Evolutionary conservation across 2,113 vertebrate genomes (phyloP), one percentile per base, ranked within the genome.

Genomic region (Rhombomys opimus): DNA sequence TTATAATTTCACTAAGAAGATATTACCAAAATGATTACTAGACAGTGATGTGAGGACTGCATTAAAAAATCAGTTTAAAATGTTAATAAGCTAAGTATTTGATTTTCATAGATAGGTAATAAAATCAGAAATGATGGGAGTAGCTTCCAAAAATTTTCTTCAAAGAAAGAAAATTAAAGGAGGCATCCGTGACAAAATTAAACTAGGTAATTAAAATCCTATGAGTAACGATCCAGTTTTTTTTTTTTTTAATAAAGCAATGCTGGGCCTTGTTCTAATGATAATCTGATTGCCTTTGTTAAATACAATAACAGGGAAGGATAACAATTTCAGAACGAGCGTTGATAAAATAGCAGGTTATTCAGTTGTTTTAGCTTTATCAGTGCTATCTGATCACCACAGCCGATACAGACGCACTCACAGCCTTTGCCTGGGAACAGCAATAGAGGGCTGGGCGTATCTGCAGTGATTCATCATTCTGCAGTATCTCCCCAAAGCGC

Each of bases 141-240:
- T 76, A 90, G 80, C 41, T 59, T 96, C 54, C n/a, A 93, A 89
- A 87, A 67, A 72, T 95, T 92, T 95, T 93, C 32, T 92, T 95
- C 54, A 77, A 54, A 95, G 57, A 22, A 90, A 94, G 76, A 96
- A 89, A 95, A 91, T 91, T 52, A 57, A 89, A 96, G 27, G 84
- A 80, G 52, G 50, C 70, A n/a, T 50, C 52, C 78, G 1, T 2
- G 38, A 54, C 63, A 89, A 93, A 95, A 96, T 89, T 95, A 93
- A 95, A 87, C 22, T 32, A 67, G 73, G 54, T 96, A 94, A 96
- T 96, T 98, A 96, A 96, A 97, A 84, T 22, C 27, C 84, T 94
- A 13, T 84, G 94, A 96, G 41, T 91, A 94, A 96, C 70, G 67
- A 93, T 91, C 73, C 68, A 78, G 50, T 35, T 96, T 96, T 93